Evolutionary conservation across 1,140 invertebrate species (phyloP).

Genomic region (Sinonovacula constricta): DNA sequence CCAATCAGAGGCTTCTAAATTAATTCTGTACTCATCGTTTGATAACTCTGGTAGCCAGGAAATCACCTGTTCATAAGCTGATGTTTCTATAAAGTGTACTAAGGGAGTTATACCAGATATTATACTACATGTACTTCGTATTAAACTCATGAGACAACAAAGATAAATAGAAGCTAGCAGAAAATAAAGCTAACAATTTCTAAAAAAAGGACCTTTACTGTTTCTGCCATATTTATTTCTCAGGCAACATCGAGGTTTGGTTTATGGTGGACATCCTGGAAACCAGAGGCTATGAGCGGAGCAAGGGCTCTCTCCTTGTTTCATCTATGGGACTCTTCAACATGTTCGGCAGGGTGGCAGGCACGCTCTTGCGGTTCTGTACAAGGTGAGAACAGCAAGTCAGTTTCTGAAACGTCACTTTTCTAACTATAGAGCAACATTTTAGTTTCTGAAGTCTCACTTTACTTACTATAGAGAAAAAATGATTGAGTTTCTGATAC

Average conservation of each 20-base stretch:
- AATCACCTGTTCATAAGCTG: not conserved
- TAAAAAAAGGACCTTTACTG: not conserved
- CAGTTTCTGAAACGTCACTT: too few species aligned
- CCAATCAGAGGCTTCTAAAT: too few species aligned
- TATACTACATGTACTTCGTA: too few species aligned
- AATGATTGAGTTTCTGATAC: too few species aligned
- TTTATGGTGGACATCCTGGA: constrained; percentile 47
- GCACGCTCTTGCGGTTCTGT: constrained; percentile 9
- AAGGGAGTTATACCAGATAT: too few species aligned
- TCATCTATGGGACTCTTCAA: constrained; percentile 24
- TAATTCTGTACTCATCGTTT: too few species aligned
- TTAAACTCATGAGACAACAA: not conserved
- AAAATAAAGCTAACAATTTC: not conserved
- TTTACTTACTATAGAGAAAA: too few species aligned
- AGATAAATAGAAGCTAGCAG: not conserved
- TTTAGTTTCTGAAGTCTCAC: too few species aligned
- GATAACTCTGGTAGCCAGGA: not conserved
- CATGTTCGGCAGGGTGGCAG: constrained; percentile 21
- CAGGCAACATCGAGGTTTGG: constrained; percentile 42
- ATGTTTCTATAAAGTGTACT: not conserved
- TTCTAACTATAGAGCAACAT: too few species aligned
- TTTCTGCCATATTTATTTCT: not conserved
- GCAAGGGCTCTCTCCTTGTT: constrained; percentile 26
- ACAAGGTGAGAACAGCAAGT: too few species aligned
- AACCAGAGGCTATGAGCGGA: constrained; percentile 11